A percentile compares a stretch with the other conserved stretches of the same genome.
These are phyloP conservation scores for Sepioteuthis lessoniana DNA, from an alignment of 2,888 invertebrate genomes.

Conservation along the genomic window DNA sequence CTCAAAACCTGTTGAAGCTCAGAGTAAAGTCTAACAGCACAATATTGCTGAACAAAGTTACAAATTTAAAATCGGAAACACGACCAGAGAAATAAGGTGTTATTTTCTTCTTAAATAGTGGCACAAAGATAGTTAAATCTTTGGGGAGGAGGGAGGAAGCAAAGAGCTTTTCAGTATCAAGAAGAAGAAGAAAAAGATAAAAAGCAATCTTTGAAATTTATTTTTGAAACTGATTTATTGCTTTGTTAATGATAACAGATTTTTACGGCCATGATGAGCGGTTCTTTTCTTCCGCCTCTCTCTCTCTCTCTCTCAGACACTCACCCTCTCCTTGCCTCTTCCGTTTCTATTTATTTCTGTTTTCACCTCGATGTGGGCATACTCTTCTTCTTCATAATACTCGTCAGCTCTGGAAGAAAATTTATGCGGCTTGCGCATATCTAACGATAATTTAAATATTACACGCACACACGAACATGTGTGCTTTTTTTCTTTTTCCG, in stretches of 20 bases:
- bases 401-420: neutral
- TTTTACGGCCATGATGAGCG: neutral
- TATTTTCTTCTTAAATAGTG: neutral
- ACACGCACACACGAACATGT: neutral
- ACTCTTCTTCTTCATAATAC: neutral
- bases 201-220: neutral
- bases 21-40: neutral
- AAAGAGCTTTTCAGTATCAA: neutral
- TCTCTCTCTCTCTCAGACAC: too few relatives aligned
- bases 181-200: neutral
- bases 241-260: slow-evolving; percentile 33
- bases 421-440: neutral
- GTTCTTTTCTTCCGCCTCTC: neutral
- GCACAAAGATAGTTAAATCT: neutral
- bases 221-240: slow-evolving; percentile 8
- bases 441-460: neutral
- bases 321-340: neutral
- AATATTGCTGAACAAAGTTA: neutral
- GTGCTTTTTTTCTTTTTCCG: neutral
- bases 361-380: neutral
- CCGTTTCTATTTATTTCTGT: neutral
- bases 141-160: neutral
- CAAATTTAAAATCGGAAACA: neutral
- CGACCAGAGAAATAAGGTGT: neutral
- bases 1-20: neutral